Conservation (phyloP, 2,113 vertebrate genomes). For the Malurus melanocephalus region DNA sequence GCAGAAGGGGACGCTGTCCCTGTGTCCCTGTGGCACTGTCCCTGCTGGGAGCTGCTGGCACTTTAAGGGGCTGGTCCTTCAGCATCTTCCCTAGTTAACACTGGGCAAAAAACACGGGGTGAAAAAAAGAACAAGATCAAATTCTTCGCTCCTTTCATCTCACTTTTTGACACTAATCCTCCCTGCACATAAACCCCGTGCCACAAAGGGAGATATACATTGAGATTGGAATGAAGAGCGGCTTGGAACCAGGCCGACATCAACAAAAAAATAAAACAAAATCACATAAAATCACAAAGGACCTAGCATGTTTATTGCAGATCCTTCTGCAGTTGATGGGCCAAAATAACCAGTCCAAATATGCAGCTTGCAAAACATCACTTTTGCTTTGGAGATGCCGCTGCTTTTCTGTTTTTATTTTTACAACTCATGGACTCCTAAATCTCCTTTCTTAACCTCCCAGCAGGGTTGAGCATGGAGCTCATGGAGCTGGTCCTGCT, state of each 20-base stretch:
- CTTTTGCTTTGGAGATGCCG: conserved; percentile 41
- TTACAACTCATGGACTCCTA: conserved; percentile 7
- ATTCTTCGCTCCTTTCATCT: conserved; percentile 46
- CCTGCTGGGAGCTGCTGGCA: not conserved
- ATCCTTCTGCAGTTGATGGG: conserved; percentile 45
- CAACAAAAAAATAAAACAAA: conserved; percentile 26
- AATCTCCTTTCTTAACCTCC: conserved; percentile 7
- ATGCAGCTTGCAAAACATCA: conserved; percentile 58
- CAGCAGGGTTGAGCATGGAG: not conserved
- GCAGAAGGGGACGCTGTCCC: not conserved
- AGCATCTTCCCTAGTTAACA: not conserved
- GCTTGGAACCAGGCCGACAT: conserved; percentile 33
- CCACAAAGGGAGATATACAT: conserved; percentile 44
- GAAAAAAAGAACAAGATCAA: conserved; percentile 3
- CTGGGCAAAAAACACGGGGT: not conserved
- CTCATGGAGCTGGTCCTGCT: not conserved
- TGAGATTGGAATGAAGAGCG: conserved; percentile 14
- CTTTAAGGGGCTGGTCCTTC: not conserved
- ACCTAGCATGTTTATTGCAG: conserved; percentile 41
- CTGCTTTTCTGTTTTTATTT: conserved; percentile 40
- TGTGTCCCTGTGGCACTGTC: not conserved
- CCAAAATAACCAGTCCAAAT: conserved; percentile 59
- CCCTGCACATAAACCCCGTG: conserved; percentile 25
- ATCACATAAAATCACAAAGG: conserved; percentile 42
- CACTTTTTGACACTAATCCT: conserved; percentile 60